Percentiles rank a stretch among this genome's conserved stretches.
Conservation (phyloP, 2,888 invertebrate species). For the Fragum fragum region DNA sequence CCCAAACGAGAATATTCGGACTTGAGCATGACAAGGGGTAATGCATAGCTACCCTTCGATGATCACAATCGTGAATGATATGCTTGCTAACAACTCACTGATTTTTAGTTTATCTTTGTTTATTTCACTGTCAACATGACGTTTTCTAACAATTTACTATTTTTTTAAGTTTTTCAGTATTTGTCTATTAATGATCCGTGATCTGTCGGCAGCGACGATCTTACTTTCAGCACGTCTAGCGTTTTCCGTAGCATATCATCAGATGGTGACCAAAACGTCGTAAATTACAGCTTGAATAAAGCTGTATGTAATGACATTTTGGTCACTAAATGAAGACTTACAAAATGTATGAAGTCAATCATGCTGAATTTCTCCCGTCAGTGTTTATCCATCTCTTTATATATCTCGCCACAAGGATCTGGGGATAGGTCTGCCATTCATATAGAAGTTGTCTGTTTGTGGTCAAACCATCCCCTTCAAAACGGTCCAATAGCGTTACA, state of each 20-base stretch:
- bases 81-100: no score
- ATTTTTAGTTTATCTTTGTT: no score
- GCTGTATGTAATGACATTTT: not conserved
- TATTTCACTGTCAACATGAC: no score
- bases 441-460: conserved; percentile 95
- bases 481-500: conserved; percentile 95
- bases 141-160: not conserved
- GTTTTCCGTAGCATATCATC: no score
- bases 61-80: no score
- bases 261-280: not conserved
- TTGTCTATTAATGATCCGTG: not conserved
- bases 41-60: no score
- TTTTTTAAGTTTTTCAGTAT: no score
- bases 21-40: no score
- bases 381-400: conserved; percentile 64
- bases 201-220: not conserved
- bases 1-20: no score
- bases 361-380: not conserved
- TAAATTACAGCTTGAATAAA: not conserved
- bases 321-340: not conserved
- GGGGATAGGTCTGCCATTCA: conserved; percentile 96
- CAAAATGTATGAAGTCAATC: not conserved
- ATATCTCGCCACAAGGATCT: conserved; percentile 91
- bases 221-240: no score
- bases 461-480: conserved; percentile 97